Evolutionary conservation across 2,113 vertebrate species (phyloP), one percentile per base, ranked within the genome.

Genomic region (Silurus meridionalis): DNA sequence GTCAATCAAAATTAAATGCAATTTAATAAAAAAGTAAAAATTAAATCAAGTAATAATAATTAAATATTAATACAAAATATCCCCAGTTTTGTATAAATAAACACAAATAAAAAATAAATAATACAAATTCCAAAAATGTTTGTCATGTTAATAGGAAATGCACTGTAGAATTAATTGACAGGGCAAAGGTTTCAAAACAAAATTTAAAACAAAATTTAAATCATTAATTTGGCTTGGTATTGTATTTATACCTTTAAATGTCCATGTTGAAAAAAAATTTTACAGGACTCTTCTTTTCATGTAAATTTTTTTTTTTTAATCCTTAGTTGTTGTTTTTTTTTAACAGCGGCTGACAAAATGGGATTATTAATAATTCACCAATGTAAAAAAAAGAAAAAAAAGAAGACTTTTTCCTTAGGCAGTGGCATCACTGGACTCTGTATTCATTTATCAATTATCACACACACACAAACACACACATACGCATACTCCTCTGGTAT

Each of bases 381-480:
- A n/a, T n/a, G n/a, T n/a, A n/a, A n/a, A n/a, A n/a, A n/a, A n/a
- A n/a, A n/a, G n/a, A 9, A 9, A n/a, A 71, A 55, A 75, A 53
- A 74, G 53, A n/a, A 5, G 17, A 0, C 4, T 15, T 77, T 77
- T 53, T 55, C 50, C 52, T 11, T 11, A 25, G 74, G 23, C 74
- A 77, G 74, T 77, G 52, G 52, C 50, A 77, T 77, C 74, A 77
- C 52, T 77, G 74, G 3, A 77, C 74, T 25, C 74, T 25, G 50
- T 77, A 55, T 55, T 21, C 74, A 55, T 77, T 77, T 77, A 77
- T 77, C 50, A 77, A 55, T 77, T 55, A 77, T n/a, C 74, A 74
- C 71, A 72, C 37, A 50, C 71, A 52, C 48, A 25, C 64, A 67
- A 10, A 28, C 64, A 67, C 64, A 69, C 66, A 69, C 66, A 69